Conservation (phyloP, 2,888 invertebrate species). For the Tetragnatha montana region DNA sequence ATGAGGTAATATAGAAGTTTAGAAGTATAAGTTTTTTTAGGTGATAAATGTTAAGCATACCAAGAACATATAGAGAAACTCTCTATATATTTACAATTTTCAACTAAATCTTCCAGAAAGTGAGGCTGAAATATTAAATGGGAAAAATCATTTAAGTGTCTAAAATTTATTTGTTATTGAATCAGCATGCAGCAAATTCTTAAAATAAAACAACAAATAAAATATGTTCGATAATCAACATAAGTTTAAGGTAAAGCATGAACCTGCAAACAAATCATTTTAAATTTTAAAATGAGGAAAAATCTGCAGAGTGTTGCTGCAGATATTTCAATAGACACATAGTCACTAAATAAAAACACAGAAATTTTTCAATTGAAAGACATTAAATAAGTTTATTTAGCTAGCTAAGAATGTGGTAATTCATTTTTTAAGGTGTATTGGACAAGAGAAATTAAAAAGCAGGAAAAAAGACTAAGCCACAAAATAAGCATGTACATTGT, state of each 20-base stretch:
- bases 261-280: not conserved
- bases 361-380: too few relatives aligned
- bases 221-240: not conserved
- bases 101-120: not conserved
- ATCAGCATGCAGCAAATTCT: not conserved
- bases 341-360: too few relatives aligned
- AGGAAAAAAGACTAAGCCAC: too few relatives aligned
- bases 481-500: too few relatives aligned
- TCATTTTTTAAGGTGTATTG: too few relatives aligned
- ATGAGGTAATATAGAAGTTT: not conserved
- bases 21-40: not conserved
- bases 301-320: too few relatives aligned
- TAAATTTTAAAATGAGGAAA: too few relatives aligned
- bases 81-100: constrained; percentile 7
- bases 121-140: not conserved
- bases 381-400: too few relatives aligned
- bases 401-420: too few relatives aligned
- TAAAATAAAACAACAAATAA: not conserved
- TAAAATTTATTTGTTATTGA: not conserved
- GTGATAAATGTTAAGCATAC: not conserved
- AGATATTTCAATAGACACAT: too few relatives aligned
- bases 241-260: not conserved
- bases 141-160: not conserved
- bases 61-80: not conserved
- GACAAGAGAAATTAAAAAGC: too few relatives aligned